These are phyloP conservation scores for Macrostomum lignano DNA, from an alignment of 1,140 invertebrate genomes.

Conservation along the genomic window DNA sequence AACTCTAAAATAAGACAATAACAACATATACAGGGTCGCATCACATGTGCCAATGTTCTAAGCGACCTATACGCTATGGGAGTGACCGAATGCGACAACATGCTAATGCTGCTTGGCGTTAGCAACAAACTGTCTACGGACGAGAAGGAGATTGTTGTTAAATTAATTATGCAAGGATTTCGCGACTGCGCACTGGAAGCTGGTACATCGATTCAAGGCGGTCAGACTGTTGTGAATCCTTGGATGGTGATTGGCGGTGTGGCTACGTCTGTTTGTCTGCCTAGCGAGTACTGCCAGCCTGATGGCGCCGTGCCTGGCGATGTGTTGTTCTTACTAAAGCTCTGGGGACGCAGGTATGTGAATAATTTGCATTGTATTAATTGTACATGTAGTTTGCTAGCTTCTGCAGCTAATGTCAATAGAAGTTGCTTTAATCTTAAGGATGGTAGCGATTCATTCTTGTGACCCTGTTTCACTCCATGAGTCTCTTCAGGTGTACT, in stretches of 20 bases:
- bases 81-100: conserved; percentile 90
- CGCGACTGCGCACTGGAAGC: conserved; percentile 73
- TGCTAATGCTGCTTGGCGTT: conserved; percentile 72
- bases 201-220: conserved; percentile 67
- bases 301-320: conserved; percentile 84
- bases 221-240: conserved; percentile 83
- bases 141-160: conserved; percentile 71
- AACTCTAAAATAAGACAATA: too few relatives aligned
- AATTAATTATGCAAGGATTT: conserved; percentile 70
- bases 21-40: too few relatives aligned
- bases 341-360: conserved; percentile 66
- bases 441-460: too few relatives aligned
- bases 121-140: conserved; percentile 43
- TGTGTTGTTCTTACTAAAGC: conserved; percentile 86
- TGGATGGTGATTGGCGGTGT: conserved; percentile 93
- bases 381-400: background rate
- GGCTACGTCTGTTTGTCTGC: conserved; percentile 67
- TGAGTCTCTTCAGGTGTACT: too few relatives aligned
- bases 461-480: too few relatives aligned
- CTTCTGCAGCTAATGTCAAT: too few relatives aligned
- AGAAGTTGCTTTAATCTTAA: too few relatives aligned
- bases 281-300: conserved; percentile 45
- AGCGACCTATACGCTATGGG: conserved; percentile 96
- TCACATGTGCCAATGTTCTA: conserved; percentile 87
- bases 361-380: too few relatives aligned